Base-by-base conservation (phyloP, 2,113 vertebrate genomes). In the Pipa parva region DNA sequence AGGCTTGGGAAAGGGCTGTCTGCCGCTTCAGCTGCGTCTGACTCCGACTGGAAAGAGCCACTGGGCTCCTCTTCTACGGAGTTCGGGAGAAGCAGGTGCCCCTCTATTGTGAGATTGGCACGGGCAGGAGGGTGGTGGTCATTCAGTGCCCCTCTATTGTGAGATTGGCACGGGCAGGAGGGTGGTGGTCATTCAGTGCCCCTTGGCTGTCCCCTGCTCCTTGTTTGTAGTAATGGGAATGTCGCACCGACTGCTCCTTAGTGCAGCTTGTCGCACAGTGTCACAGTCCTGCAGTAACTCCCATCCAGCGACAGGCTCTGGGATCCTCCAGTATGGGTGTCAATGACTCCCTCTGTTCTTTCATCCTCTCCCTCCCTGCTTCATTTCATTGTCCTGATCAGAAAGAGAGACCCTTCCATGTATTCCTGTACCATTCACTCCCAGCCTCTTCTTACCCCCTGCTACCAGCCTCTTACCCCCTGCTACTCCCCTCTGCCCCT, bases 241-340 rank as follows among this genome's bases (percentile, higher is more conserved):
- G 71, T n/a, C n/a, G n/a, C n/a, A n/a, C n/a, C n/a, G n/a, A n/a
- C n/a, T n/a, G n/a, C n/a, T n/a, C n/a, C n/a, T n/a, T n/a, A n/a
- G n/a, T n/a, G n/a, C n/a, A n/a, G n/a, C n/a, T n/a, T n/a, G 52
- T 1, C 1, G 7, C 59, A 33, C 7, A 0, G 25, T 49, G 12
- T 72, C 74, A 71, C 56, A 51, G 71, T 54, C 48, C 72, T 72
- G 79, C 74, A 63, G 46, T 78, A 78, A 76, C 73, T 63, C 28
- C n/a, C n/a, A n/a, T n/a, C n/a, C n/a, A n/a, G n/a, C n/a, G n/a
- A n/a, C n/a, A n/a, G n/a, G n/a, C n/a, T n/a, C n/a, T n/a, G n/a
- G n/a, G n/a, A 36, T 36, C 33, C 6, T 36, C 15, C 33, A 36
- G 33, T 36, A 13, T 36, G 3, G 33, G 3, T 36, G 9, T 13